Evolutionary conservation across 2,797 vertebrate species (phyloP), one percentile per base, ranked within the genome.

Genomic region (Phrynocephalus vlangalii): DNA sequence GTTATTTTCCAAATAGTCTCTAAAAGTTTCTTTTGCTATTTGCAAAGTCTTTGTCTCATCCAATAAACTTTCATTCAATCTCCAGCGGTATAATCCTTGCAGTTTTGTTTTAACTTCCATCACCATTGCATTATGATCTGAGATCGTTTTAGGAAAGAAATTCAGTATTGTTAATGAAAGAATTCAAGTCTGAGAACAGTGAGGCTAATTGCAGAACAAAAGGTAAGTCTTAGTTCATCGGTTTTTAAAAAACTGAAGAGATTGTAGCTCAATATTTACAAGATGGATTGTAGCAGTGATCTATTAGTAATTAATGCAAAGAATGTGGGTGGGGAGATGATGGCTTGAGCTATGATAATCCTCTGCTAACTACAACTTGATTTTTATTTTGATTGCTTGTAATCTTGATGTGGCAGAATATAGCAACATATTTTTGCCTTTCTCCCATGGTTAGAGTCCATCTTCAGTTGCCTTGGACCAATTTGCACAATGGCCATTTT

Each of bases 181-280:
- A 30, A 72, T n/a, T 81, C 44, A 18, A 3, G 26, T 73, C 28
- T 38, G 24, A 72, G 24, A 44, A 72, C 26, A 70, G 66, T 52
- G 44, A 7, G 5, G 22, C 22, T 63, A 38, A 84, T 10, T 73
- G 50, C 18, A 86, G 24, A 52, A 8, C n/a, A n/a, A 73, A n/a
- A 81, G 79, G 78, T 86, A 86, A 75, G 79, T 81, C 24, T 10
- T 26, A 80, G 9, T 72, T 80, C 33, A 60, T 33, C 11, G 30
- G 1, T 66, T 80, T 73, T 76, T 20, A 28, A 13, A 70, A 15
- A 15, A 52, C 3, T 72, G 11, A 81, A 72, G 16, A 73, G 18
- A 24, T 30, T 10, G 10, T 26, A 79, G 33, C 1, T 5, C 26
- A n/a, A n/a, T 60, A 60, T 60, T 67, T 81, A 66, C 33, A 63